Evolutionary conservation across 2,888 invertebrate genomes (phyloP).

Genomic region (Noctua janthina): DNA sequence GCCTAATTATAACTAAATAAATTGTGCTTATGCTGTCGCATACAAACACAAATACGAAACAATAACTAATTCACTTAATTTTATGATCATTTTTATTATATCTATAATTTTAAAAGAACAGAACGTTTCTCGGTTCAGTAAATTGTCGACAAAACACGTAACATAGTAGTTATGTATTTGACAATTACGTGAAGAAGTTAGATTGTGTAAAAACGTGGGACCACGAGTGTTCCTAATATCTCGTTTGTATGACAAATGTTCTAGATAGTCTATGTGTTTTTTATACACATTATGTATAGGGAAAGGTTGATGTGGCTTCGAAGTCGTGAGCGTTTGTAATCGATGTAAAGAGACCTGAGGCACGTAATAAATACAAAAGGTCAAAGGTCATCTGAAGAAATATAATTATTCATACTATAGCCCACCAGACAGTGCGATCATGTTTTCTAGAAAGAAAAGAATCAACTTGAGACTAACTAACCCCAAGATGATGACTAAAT

Average conservation of each 20-base stretch:
- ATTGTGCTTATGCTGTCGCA: neutral
- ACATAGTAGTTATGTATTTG: constrained; percentile 56
- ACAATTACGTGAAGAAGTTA: constrained; percentile 55
- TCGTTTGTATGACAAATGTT: constrained; percentile 40
- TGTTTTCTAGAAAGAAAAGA: neutral
- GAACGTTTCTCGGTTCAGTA: constrained; percentile 21
- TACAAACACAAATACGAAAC: constrained; percentile 1
- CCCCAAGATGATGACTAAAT: neutral
- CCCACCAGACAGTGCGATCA: neutral
- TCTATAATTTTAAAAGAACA: constrained; percentile 22
- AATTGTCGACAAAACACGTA: constrained; percentile 43
- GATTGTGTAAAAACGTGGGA: constrained; percentile 53
- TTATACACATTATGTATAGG: constrained; percentile 27
- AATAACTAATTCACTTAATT: constrained; percentile 27
- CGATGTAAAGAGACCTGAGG: constrained; percentile 21
- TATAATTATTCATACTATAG: constrained; percentile 1
- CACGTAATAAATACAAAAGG: constrained; percentile 46
- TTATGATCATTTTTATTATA: constrained; percentile 24
- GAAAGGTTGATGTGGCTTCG: constrained; percentile 16
- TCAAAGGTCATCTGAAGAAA: neutral
- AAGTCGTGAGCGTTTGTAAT: constrained; percentile 37
- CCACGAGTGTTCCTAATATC: constrained; percentile 43
- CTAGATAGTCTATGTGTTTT: constrained; percentile 27
- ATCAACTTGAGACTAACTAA: neutral
- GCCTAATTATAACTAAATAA: neutral